These are phyloP conservation scores for Bombylius major DNA, from an alignment of 2,888 invertebrate species.

Conservation along the genomic window DNA sequence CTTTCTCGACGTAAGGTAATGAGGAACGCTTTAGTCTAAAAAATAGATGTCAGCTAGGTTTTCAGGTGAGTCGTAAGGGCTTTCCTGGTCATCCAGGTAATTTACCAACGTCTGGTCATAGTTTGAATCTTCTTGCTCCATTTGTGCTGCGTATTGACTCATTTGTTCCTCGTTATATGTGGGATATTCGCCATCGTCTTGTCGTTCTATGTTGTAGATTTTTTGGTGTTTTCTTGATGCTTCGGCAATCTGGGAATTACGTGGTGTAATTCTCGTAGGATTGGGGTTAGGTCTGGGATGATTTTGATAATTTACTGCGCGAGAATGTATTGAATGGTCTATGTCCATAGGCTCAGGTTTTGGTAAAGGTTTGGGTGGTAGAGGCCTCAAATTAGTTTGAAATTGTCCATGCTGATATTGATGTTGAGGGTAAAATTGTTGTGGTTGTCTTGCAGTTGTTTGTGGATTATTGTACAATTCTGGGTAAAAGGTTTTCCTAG, in stretches of 20 bases:
- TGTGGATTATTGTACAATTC: background rate
- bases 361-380: too few relatives aligned
- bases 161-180: background rate
- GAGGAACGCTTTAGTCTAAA: conserved; percentile 16
- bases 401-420: conserved; percentile 4
- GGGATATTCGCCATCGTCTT: background rate
- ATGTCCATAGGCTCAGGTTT: too few relatives aligned
- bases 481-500: background rate
- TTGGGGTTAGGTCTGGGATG: background rate
- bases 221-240: background rate
- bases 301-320: conserved; percentile 10
- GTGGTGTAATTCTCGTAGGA: background rate
- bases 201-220: background rate
- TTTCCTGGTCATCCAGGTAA: too few relatives aligned
- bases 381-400: too few relatives aligned
- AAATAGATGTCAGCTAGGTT: conserved; percentile 9
- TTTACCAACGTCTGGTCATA: too few relatives aligned
- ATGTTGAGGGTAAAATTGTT: background rate
- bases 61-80: background rate
- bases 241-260: background rate
- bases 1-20: conserved; percentile 13
- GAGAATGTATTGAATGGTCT: conserved; percentile 7
- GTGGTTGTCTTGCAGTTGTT: too few relatives aligned
- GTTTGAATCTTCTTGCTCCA: background rate
- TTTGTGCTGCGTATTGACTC: background rate